Evolutionary conservation across 2,113 vertebrate species (phyloP).

Genomic region (Oplegnathus fasciatus): DNA sequence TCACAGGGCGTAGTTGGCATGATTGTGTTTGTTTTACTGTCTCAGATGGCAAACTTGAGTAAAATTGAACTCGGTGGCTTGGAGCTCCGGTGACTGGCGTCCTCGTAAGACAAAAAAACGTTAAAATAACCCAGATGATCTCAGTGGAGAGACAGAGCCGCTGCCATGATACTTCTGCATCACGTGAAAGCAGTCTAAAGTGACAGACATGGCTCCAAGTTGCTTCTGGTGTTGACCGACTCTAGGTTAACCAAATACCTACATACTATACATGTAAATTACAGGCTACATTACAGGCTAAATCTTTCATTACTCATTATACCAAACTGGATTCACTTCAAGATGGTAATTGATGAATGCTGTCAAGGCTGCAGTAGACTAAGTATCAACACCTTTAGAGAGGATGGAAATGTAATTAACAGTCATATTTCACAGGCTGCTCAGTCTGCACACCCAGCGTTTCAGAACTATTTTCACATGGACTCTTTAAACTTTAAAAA

Average conservation of each 20-base stretch:
- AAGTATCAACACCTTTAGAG: neutral
- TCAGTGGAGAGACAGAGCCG: too few relatives aligned
- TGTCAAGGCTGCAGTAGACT: slow-evolving; percentile 5
- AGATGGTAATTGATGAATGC: neutral
- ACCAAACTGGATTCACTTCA: neutral
- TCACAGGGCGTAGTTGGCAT: too few relatives aligned
- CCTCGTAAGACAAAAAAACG: too few relatives aligned
- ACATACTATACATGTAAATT: slow-evolving; percentile 29
- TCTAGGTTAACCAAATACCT: slow-evolving; percentile 11
- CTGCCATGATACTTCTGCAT: too few relatives aligned
- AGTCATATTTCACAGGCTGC: slow-evolving; percentile 15
- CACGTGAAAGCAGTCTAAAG: neutral
- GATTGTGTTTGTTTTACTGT: too few relatives aligned
- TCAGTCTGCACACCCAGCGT: slow-evolving; percentile 12
- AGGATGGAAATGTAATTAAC: neutral
- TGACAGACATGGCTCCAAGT: neutral
- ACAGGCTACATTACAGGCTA: slow-evolving; percentile 17
- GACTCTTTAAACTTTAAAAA: slow-evolving; percentile 35
- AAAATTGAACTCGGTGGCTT: too few relatives aligned
- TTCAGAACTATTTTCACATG: slow-evolving; percentile 52
- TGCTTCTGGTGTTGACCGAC: neutral
- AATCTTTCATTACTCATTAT: slow-evolving; percentile 15
- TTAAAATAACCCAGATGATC: too few relatives aligned
- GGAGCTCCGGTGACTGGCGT: too few relatives aligned
- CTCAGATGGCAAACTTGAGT: too few relatives aligned